Evolutionary conservation across 2,113 vertebrate genomes (phyloP), one percentile per base, ranked within the genome.

Genomic region (Chlamydotis undulata): DNA sequence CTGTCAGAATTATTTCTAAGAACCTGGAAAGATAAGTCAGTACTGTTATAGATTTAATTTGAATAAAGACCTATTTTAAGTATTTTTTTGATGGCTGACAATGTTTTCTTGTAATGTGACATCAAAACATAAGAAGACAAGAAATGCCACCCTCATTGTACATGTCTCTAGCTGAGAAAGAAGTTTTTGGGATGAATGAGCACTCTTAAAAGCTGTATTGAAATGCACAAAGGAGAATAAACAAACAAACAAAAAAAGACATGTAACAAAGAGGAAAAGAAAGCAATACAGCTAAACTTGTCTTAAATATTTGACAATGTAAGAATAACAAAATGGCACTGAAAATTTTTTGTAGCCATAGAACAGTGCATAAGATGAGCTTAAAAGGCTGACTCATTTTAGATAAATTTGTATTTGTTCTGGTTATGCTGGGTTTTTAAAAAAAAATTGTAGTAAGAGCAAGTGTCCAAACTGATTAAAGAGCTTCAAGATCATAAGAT

Each of bases 401-500:
- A 77, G 31, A 22, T 21, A 78, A 56, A 49, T 70, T 35, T 83
- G 5, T 8, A 22, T 70, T 45, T 77, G 35, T 74, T 70, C 49
- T 77, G 9, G 25, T 71, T 79, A 41, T 49, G 5, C 4, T 43
- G 41, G 41, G 41, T 43, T 47, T 28, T 31, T 53, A 22, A 26
- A 39, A 71, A 39, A 60, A 81, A 67, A 83, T 75, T 4, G 26
- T 59, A 35, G 17, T 39, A 69, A 28, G 24, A 71, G 79, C 63
- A 93, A 93, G 29, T 81, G 93, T 94, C 91, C n/a, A 90, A 95
- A 94, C 60, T 53, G 60, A 96, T 97, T 94, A 95, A 95, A 89
- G 60, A 92, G n/a, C 37, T 77, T 92, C 56, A 81, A 24, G 57
- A 94, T 90, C 35, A 71, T 49, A 87, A 73, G 57, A n/a, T 60